phyloP scores from a whole-genome alignment of 1,140 invertebrate genomes.

The Monochamus saltuarius region DNA sequence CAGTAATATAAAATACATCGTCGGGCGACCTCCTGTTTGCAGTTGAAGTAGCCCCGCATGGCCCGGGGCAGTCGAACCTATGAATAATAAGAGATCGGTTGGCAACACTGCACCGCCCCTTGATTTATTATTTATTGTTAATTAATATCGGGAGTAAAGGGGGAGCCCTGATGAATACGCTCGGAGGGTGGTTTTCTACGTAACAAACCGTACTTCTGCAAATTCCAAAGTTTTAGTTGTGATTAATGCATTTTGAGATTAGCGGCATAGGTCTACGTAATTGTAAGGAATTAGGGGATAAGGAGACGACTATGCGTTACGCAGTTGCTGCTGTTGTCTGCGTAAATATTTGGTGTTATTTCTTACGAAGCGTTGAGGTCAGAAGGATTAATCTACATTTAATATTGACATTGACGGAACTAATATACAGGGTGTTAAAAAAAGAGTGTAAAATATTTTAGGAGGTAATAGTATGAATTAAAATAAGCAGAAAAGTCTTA shows the following conservation, averaged over 20 bases:
- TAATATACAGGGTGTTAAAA: no score
- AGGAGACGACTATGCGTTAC: no score
- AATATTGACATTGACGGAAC: no score
- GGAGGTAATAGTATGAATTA: no score
- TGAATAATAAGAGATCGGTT: conserved; percentile 14
- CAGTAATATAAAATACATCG: background rate
- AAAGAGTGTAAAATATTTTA: no score
- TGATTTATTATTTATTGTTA: conserved; percentile 1
- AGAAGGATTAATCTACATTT: no score
- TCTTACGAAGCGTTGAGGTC: no score
- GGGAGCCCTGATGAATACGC: background rate
- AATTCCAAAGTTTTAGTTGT: conserved; percentile 9
- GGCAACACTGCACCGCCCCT: background rate
- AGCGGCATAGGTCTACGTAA: no score
- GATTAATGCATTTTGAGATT: background rate
- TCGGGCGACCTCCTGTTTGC: background rate
- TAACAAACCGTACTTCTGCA: background rate
- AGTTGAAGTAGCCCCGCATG: background rate
- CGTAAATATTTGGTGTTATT: no score
- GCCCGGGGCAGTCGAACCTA: conserved; percentile 6
- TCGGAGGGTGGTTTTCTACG: background rate
- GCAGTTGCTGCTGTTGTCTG: no score
- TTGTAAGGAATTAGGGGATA: no score
- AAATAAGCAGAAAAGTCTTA: no score
- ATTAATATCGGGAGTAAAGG: background rate